Evolutionary conservation across 2,113 vertebrate species (phyloP).

Genomic region (Ranitomeya variabilis): DNA sequence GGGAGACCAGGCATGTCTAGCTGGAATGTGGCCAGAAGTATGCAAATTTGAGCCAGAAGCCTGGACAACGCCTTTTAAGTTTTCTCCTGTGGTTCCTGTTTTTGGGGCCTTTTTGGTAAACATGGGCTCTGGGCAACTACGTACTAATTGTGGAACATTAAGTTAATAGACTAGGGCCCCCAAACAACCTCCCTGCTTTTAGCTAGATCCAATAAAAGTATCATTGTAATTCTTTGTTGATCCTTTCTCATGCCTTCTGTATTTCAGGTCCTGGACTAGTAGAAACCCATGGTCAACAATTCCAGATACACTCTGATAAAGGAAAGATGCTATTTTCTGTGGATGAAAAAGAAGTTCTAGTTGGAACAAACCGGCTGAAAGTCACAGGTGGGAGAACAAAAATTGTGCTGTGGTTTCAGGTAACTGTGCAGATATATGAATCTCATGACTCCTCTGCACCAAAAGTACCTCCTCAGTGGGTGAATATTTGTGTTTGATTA

Average conservation of each 20-base stretch:
- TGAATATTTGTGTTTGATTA: not conserved
- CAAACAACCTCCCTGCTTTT: no score
- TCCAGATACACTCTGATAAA: slow-evolving; percentile 81
- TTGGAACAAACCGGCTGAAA: slow-evolving; percentile 89
- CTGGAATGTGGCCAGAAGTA: no score
- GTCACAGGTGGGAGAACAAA: slow-evolving; percentile 83
- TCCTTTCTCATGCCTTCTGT: slow-evolving; percentile 40
- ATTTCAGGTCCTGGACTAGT: slow-evolving; percentile 83
- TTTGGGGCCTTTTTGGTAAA: no score
- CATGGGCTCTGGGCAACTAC: no score
- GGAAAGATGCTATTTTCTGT: slow-evolving; percentile 85
- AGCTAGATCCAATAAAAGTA: no score
- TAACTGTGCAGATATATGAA: not conserved
- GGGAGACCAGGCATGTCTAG: no score
- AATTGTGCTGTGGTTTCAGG: not conserved
- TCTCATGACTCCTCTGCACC: not conserved
- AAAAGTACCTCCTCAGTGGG: not conserved
- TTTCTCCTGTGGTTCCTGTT: no score
- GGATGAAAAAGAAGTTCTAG: slow-evolving; percentile 77
- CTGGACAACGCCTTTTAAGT: no score
- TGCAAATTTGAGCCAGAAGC: no score
- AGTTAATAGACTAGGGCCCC: no score
- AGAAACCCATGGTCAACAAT: slow-evolving; percentile 77
- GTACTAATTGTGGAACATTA: no score
- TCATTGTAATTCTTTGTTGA: no score